These are phyloP conservation scores for Chionodraco myersi DNA, from an alignment of 2,113 vertebrate genomes.

Conservation along the genomic window DNA sequence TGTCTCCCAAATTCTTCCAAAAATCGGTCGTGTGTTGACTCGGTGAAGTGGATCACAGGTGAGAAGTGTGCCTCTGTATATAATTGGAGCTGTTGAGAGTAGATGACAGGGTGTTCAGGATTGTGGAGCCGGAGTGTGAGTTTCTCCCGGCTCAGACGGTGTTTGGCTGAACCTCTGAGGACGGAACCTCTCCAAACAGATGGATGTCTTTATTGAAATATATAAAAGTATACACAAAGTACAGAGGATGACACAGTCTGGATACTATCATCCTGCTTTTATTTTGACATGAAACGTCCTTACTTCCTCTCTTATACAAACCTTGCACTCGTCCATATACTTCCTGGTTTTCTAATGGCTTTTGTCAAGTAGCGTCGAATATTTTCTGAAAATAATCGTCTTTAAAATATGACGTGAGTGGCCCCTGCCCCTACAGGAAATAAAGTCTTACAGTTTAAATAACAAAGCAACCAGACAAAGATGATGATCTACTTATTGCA, in stretches of 20 bases:
- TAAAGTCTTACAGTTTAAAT: too few relatives aligned
- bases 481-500: not conserved
- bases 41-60: not conserved
- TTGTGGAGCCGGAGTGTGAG: conserved; percentile 50
- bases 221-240: not conserved
- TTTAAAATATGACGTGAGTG: not conserved
- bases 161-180: not conserved
- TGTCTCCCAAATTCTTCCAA: not conserved
- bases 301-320: conserved; percentile 62
- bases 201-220: not conserved
- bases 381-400: not conserved
- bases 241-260: conserved; percentile 44
- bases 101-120: conserved; percentile 25
- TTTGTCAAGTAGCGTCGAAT: not conserved
- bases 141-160: not conserved
- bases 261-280: conserved; percentile 53
- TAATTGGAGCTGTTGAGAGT: conserved; percentile 14
- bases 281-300: conserved; percentile 55
- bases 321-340: conserved; percentile 17
- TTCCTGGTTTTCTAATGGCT: not conserved
- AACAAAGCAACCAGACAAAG: not conserved
- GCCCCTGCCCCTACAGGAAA: too few relatives aligned
- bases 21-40: not conserved
- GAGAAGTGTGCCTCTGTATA: conserved; percentile 17
- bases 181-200: not conserved